Evolutionary conservation across 2,888 invertebrate species (phyloP).

Genomic region (Danaus chrysippus): DNA sequence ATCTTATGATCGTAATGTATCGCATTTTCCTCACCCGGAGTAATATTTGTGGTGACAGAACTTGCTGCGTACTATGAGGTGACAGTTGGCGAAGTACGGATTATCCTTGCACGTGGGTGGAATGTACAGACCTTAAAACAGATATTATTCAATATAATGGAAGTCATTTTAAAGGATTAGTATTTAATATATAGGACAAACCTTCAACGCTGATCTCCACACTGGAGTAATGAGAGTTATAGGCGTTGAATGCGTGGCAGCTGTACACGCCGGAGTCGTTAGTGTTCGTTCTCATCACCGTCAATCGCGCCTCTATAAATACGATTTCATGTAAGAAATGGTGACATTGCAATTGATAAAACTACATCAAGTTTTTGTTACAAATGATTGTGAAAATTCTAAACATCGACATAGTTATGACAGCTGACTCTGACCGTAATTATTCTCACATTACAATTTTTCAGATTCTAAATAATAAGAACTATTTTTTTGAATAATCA

Average conservation of each 20-base stretch:
- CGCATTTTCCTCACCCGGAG: constrained; percentile 76
- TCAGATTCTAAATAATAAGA: background rate
- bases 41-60: constrained; percentile 95
- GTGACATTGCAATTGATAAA: background rate
- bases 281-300: constrained; percentile 80
- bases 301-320: constrained; percentile 81
- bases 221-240: constrained; percentile 81
- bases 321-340: constrained; percentile 19
- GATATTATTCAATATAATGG: background rate
- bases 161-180: background rate
- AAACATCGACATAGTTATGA: no score
- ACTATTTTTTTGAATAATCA: background rate
- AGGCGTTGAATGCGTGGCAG: constrained; percentile 89
- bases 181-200: constrained; percentile 55
- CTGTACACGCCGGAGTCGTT: constrained; percentile 89
- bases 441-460: background rate
- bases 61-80: constrained; percentile 89
- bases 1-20: background rate
- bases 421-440: no score
- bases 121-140: constrained; percentile 82
- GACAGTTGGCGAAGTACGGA: constrained; percentile 92
- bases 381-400: no score
- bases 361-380: no score
- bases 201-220: constrained; percentile 87
- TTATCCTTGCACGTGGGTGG: constrained; percentile 92